Percentiles rank a stretch among this genome's conserved stretches.
Conservation (phyloP, 2,888 invertebrate species). For the Tetanocera ferruginea region DNA sequence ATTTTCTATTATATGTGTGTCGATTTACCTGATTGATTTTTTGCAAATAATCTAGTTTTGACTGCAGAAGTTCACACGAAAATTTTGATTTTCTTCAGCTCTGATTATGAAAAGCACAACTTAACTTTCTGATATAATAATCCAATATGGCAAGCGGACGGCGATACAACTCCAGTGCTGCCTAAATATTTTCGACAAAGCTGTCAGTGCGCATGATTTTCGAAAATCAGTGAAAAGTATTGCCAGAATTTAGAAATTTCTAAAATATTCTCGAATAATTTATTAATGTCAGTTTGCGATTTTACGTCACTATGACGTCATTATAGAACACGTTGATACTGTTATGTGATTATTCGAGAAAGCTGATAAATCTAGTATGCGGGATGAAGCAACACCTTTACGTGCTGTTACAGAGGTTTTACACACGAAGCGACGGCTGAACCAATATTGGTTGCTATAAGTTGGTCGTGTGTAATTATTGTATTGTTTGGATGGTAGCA, state of each 20-base stretch:
- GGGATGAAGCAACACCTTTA: no score
- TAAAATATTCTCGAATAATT: no score
- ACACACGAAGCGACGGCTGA: no score
- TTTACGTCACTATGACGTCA: no score
- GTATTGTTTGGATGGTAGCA: no score
- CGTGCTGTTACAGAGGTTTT: no score
- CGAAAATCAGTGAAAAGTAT: background rate
- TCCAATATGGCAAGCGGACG: constrained; percentile 29
- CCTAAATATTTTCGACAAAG: background rate
- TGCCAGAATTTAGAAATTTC: background rate
- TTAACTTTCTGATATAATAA: constrained; percentile 35
- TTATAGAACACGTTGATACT: no score
- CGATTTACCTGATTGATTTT: constrained; percentile 36
- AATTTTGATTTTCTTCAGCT: constrained; percentile 37
- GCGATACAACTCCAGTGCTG: background rate
- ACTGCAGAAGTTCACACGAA: constrained; percentile 35
- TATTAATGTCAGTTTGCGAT: no score
- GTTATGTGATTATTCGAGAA: no score
- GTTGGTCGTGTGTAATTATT: no score
- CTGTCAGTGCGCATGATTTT: background rate
- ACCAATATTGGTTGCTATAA: no score
- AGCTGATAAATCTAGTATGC: no score
- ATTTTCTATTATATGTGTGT: background rate
- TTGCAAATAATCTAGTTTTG: constrained; percentile 32
- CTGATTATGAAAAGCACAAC: constrained; percentile 18